phyloP scores from a whole-genome alignment of 2,888 invertebrate genomes.

The Trissoscelio sp. region DNA sequence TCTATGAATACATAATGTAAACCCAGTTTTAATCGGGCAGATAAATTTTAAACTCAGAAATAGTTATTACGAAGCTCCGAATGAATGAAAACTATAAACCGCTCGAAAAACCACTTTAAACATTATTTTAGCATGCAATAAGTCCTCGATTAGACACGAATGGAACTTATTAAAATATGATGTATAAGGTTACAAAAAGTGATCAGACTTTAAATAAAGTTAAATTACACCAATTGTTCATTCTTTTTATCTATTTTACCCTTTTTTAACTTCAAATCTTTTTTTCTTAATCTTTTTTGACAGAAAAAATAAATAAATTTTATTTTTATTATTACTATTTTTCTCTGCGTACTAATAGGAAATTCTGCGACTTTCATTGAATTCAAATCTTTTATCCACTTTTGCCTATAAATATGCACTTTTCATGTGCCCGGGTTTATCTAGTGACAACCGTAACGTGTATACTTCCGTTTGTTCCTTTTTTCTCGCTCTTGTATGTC shows the following conservation, averaged over 20 bases:
- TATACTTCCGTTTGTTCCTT: constrained; percentile 52
- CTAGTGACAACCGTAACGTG: constrained; percentile 49
- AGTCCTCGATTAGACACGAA: too few relatives aligned
- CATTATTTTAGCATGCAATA: background rate
- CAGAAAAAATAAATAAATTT: too few relatives aligned
- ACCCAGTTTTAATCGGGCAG: constrained; percentile 45
- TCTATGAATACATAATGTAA: constrained; percentile 50
- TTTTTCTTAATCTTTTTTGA: too few relatives aligned
- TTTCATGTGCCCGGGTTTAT: constrained; percentile 55
- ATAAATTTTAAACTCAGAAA: constrained; percentile 42
- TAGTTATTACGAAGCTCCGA: constrained; percentile 10
- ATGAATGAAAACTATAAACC: background rate
- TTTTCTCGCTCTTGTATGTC: constrained; percentile 26
- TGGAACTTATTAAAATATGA: too few relatives aligned
- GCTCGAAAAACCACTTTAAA: background rate
- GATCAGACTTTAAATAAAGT: too few relatives aligned
- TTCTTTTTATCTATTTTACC: too few relatives aligned
- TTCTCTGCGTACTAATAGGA: too few relatives aligned
- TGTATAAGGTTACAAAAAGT: too few relatives aligned
- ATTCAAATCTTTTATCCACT: constrained; percentile 23
- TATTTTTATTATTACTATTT: too few relatives aligned
- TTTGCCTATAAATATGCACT: constrained; percentile 39
- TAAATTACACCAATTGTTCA: too few relatives aligned
- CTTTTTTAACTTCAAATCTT: too few relatives aligned
- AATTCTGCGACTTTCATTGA: too few relatives aligned